phyloP scores from a whole-genome alignment of 2,888 invertebrate species.

The Cremastinae sp. region DNA sequence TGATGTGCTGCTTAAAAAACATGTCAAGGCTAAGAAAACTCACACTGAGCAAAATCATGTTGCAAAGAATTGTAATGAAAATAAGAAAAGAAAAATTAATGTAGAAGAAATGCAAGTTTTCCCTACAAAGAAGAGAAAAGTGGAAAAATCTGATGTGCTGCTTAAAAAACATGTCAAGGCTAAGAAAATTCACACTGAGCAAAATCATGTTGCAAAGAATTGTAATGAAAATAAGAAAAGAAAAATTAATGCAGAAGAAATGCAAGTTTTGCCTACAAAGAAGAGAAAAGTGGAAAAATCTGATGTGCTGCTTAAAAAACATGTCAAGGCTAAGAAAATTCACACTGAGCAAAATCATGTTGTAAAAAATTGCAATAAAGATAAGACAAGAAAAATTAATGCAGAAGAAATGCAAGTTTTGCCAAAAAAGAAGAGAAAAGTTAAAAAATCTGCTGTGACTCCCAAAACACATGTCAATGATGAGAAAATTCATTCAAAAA shows the following conservation, averaged over 20 bases:
- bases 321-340: not conserved
- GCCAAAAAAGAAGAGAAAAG: not conserved
- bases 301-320: constrained; percentile 8
- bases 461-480: constrained; percentile 5
- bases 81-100: not conserved
- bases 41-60: not conserved
- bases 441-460: not conserved
- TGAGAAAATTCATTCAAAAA: not conserved
- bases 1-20: constrained; percentile 8
- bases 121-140: not conserved
- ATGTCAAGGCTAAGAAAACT: not conserved
- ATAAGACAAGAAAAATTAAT: not conserved
- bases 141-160: not conserved
- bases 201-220: not conserved
- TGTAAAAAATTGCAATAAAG: not conserved
- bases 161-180: constrained; percentile 6
- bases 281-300: not conserved
- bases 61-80: not conserved
- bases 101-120: not conserved
- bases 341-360: not conserved
- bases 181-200: not conserved
- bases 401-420: not conserved
- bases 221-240: not conserved
- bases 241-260: not conserved
- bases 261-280: not conserved